These are phyloP conservation scores for Erebia palarica DNA, from an alignment of 2,888 invertebrate genomes.

Conservation along the genomic window DNA sequence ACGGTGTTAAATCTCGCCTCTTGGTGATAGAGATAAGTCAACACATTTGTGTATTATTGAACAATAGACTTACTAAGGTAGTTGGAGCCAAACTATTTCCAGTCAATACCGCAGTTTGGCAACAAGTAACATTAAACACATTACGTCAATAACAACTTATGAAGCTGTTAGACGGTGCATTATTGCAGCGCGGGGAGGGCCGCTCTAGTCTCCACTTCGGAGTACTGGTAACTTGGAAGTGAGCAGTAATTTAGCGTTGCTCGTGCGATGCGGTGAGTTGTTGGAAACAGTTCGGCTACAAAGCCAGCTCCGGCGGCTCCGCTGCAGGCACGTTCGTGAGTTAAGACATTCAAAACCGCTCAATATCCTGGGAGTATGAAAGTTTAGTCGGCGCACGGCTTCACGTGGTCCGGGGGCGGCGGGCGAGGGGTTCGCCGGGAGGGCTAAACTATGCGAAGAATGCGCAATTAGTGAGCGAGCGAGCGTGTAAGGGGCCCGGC, in stretches of 20 bases:
- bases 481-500: slow-evolving; percentile 85
- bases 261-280: slow-evolving; percentile 58
- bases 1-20: neutral
- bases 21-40: neutral
- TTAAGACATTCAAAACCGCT: slow-evolving; percentile 83
- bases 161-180: slow-evolving; percentile 27
- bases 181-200: slow-evolving; percentile 20
- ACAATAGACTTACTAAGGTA: slow-evolving; percentile 8
- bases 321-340: slow-evolving; percentile 76
- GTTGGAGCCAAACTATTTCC: slow-evolving; percentile 18
- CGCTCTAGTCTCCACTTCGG: slow-evolving; percentile 9
- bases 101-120: slow-evolving; percentile 15
- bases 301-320: slow-evolving; percentile 62
- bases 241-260: slow-evolving; percentile 51
- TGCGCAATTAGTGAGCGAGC: slow-evolving; percentile 97
- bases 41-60: neutral
- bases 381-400: slow-evolving; percentile 81
- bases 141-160: slow-evolving; percentile 30
- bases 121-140: slow-evolving; percentile 25
- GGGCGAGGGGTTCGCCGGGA: slow-evolving; percentile 83
- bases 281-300: slow-evolving; percentile 72
- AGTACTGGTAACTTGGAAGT: slow-evolving; percentile 27
- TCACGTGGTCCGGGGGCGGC: slow-evolving; percentile 81
- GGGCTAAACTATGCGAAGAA: slow-evolving; percentile 97
- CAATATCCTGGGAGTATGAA: slow-evolving; percentile 82